These are phyloP conservation scores for Strix aluco DNA, from an alignment of 2,113 vertebrate species.

Conservation along the genomic window DNA sequence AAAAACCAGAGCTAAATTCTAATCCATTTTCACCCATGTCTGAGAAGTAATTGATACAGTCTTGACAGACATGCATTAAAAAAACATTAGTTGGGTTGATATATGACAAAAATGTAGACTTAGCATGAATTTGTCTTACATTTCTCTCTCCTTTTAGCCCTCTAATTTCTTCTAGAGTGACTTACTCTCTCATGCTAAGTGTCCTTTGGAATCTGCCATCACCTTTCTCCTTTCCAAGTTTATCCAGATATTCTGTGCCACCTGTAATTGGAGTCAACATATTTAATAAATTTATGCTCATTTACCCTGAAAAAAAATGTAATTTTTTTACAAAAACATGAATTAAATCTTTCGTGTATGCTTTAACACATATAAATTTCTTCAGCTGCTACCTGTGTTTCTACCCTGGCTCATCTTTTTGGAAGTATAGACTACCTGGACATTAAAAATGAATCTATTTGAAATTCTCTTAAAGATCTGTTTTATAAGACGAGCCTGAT, in stretches of 20 bases:
- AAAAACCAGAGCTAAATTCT: background rate
- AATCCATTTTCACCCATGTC: background rate
- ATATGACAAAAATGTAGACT: background rate
- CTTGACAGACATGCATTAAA: background rate
- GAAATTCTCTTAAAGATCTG: background rate
- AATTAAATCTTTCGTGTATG: background rate
- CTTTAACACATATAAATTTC: background rate
- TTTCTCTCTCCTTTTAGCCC: background rate
- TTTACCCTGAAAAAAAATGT: background rate
- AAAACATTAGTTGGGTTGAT: background rate
- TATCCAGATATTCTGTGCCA: background rate
- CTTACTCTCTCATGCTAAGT: background rate
- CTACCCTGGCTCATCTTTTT: background rate
- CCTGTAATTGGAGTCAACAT: background rate
- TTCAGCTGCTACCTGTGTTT: background rate
- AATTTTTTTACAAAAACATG: background rate
- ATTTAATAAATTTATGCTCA: background rate
- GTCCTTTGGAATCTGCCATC: background rate
- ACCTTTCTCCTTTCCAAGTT: background rate
- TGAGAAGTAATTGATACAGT: background rate
- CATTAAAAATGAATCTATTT: background rate
- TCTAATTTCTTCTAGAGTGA: background rate
- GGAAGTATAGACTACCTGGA: background rate
- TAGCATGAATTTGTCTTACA: background rate
- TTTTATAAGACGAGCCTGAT: slow-evolving; percentile 29